Evolutionary conservation across 2,888 invertebrate species (phyloP).

Genomic region (Tiphia femorata): DNA sequence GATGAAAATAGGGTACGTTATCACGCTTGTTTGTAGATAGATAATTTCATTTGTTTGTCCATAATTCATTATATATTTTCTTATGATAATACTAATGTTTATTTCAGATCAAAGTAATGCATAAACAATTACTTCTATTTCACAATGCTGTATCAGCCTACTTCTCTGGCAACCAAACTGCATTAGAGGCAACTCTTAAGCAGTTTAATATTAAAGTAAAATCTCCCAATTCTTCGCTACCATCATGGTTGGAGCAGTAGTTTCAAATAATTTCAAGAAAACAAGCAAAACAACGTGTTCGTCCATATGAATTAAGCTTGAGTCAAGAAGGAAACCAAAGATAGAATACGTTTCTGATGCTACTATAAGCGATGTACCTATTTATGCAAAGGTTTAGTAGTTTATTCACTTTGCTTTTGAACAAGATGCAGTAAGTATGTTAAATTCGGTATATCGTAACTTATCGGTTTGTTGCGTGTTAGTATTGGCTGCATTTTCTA

Average conservation of each 20-base stretch:
- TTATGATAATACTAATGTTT: not conserved
- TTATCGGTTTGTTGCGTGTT: too few species aligned
- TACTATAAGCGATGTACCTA: conserved; percentile 8
- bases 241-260: conserved; percentile 87
- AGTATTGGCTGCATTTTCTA: too few species aligned
- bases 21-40: not conserved
- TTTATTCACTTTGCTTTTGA: too few species aligned
- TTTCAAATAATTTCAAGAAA: conserved; percentile 21
- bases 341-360: conserved; percentile 25
- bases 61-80: conserved; percentile 8
- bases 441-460: too few species aligned
- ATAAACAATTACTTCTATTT: conserved; percentile 94
- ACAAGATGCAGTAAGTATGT: too few species aligned
- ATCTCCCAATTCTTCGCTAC: conserved; percentile 81
- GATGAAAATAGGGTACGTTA: conserved; percentile 95
- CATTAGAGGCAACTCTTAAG: conserved; percentile 92
- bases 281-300: conserved; percentile 24
- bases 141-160: conserved; percentile 98
- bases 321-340: conserved; percentile 20
- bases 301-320: conserved; percentile 25
- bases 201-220: conserved; percentile 95
- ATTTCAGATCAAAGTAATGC: conserved; percentile 95
- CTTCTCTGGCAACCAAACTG: conserved; percentile 95
- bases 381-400: not conserved
- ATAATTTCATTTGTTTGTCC: not conserved